Evolutionary conservation across 2,888 invertebrate species (phyloP).

Genomic region (Drosophila infuscata): DNA sequence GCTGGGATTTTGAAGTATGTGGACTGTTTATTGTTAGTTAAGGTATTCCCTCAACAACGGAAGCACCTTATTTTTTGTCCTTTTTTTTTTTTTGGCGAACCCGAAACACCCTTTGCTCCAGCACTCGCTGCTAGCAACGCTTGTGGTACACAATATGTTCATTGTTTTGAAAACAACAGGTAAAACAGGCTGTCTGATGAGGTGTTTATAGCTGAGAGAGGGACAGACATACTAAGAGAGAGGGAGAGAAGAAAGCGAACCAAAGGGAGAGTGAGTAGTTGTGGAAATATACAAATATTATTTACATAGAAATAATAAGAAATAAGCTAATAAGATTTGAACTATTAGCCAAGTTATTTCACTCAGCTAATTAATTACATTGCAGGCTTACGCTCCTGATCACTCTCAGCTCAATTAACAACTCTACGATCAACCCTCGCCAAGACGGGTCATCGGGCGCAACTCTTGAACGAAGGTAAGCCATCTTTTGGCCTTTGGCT

Average conservation of each 20-base stretch:
- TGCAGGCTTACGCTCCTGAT: not conserved
- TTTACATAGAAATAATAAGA: not conserved
- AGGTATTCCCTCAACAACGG: conserved; percentile 38
- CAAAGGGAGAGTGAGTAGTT: conserved; percentile 8
- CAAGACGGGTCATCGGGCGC: conserved; percentile 2
- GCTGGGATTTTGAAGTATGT: conserved; percentile 3
- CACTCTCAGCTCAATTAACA: not conserved
- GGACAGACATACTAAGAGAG: conserved; percentile 2
- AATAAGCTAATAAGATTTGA: accelerated
- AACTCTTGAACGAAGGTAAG: conserved; percentile 19
- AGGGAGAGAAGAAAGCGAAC: conserved; percentile 1
- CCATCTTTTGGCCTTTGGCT: conserved; percentile 41
- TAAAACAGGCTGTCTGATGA: conserved; percentile 45
- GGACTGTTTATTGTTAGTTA: not conserved
- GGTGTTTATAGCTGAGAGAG: not conserved
- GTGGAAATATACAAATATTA: no score
- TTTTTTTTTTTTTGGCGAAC: conserved; percentile 71
- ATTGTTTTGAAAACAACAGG: conserved; percentile 71
- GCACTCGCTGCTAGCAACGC: conserved; percentile 12
- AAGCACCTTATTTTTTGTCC: conserved; percentile 74
- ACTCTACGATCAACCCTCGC: conserved; percentile 7
- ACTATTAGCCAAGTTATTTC: not conserved
- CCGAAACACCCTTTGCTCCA: not conserved
- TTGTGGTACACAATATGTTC: conserved; percentile 64
- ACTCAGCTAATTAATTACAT: no score